phyloP scores from a whole-genome alignment of 2,113 vertebrate species.

The Trichomycterus rosablanca region DNA sequence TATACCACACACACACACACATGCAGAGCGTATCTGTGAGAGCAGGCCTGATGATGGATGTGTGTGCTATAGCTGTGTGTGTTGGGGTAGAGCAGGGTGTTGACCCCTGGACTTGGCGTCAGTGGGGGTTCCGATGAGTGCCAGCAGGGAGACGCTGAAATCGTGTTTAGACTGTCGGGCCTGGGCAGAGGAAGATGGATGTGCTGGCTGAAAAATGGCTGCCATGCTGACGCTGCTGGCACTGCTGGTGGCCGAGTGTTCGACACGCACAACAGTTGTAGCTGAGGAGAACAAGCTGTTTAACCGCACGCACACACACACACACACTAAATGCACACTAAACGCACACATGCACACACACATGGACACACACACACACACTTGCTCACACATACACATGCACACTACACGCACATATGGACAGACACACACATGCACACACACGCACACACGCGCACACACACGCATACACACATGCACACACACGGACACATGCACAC shows the following conservation, averaged over 20 bases:
- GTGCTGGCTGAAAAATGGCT: conserved; percentile 62
- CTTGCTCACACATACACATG: no score
- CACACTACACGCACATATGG: no score
- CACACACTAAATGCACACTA: no score
- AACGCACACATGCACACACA: no score
- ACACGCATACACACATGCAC: no score
- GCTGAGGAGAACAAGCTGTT: conserved; percentile 55
- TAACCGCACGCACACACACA: conserved; percentile 15
- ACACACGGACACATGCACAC: no score
- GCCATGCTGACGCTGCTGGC: conserved; percentile 28
- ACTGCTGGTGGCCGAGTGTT: conserved; percentile 59
- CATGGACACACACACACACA: no score
- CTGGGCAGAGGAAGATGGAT: conserved; percentile 70
- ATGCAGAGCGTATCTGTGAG: conserved; percentile 65
- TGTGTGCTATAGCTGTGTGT: conserved; percentile 44
- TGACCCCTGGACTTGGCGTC: conserved; percentile 54
- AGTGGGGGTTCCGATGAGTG: conserved; percentile 45
- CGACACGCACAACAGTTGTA: conserved; percentile 71
- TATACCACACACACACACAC: conserved; percentile 8
- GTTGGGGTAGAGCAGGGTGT: conserved; percentile 37
- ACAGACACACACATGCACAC: no score
- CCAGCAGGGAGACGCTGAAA: conserved; percentile 61
- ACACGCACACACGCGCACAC: neutral
- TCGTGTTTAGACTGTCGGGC: conserved; percentile 62
- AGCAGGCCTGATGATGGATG: conserved; percentile 58